Base-by-base conservation (phyloP, 2,797 vertebrate genomes). In the Glyptemys insculpta region DNA sequence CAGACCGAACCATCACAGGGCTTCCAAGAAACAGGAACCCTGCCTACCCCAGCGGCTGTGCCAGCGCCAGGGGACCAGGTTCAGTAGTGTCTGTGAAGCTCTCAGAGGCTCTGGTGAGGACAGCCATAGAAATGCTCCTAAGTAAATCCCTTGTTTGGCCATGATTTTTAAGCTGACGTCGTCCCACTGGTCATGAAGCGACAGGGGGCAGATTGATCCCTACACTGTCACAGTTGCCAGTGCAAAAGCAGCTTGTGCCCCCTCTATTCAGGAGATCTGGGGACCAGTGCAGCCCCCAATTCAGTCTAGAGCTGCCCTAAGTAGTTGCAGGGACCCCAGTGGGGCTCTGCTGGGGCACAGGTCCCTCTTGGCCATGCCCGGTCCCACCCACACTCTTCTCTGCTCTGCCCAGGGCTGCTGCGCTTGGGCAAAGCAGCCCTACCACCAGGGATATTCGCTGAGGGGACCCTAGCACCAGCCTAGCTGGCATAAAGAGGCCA, bases 381-480 rank as follows among this genome's bases (percentile, higher is more conserved):
- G 16, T 72, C 72, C 54, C 8, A n/a, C 74, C 59, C 59, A 52
- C 47, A 87, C 31, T 50, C 87, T 92, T 78, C 50, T 88, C 81
- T 91, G 31, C 83, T 79, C 44, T 90, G 85, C 56, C 68, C 78
- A 37, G 54, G 54, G 34, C 86, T 72, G 37, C 50, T 79, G 76
- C 78, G 54, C 37, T 10, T 72, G 62, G 91, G 93, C 47, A 89
- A 91, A 90, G 76, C 62, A 88, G 82, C 57, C 41, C 62, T 44
- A 65, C 49, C 29, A 18, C 29, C 3, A 12, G 21, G 18, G n/a
- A 23, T 54, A 56, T 81, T 68, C 44, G 44, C 81, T 15, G 80
- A 50, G 49, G 74, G 44, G 59, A 29, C 47, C 74, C 81, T 14
- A 2, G 78, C 76, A 85, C 80, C 78, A 78, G 37, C 80, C 72